A percentile compares a stretch with the other conserved stretches of the same genome.
These are phyloP conservation scores for Silvanus unidentatus DNA, from an alignment of 2,888 invertebrate genomes.

Conservation along the genomic window DNA sequence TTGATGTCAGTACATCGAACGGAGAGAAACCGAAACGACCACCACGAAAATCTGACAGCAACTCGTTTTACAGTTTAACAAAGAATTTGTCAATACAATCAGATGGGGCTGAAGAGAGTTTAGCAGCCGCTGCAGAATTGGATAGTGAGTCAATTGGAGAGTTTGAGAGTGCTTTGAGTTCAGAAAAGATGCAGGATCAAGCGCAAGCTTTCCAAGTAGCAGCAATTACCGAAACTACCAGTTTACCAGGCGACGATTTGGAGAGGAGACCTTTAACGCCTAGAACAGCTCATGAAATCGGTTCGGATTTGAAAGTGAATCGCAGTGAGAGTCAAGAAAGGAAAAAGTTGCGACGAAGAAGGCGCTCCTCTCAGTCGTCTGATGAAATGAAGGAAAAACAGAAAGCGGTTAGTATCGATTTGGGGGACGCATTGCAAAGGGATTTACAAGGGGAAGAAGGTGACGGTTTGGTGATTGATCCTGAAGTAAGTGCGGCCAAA, in stretches of 20 bases:
- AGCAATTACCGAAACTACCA: slow-evolving; percentile 44
- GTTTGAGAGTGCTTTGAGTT: slow-evolving; percentile 62
- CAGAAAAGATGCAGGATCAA: slow-evolving; percentile 38
- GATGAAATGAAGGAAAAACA: slow-evolving; percentile 47
- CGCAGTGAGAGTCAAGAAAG: slow-evolving; percentile 47
- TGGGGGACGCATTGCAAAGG: slow-evolving; percentile 43
- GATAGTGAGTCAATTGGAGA: slow-evolving; percentile 59
- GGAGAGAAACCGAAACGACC: slow-evolving; percentile 57
- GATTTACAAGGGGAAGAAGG: slow-evolving; percentile 55
- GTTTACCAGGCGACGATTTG: slow-evolving; percentile 40
- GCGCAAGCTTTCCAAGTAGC: slow-evolving; percentile 42
- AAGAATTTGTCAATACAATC: slow-evolving; percentile 57
- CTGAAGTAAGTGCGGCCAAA: slow-evolving; percentile 45
- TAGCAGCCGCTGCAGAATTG: slow-evolving; percentile 50
- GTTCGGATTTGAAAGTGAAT: slow-evolving; percentile 43
- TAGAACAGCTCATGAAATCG: slow-evolving; percentile 44
- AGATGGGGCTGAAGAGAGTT: slow-evolving; percentile 46
- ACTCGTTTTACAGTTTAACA: slow-evolving; percentile 58
- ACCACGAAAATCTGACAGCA: slow-evolving; percentile 61
- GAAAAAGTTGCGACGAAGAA: slow-evolving; percentile 36
- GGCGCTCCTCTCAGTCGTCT: slow-evolving; percentile 38
- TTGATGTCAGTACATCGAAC: slow-evolving; percentile 44
- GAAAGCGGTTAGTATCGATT: slow-evolving; percentile 39
- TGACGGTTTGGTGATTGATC: slow-evolving; percentile 53
- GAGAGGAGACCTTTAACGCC: slow-evolving; percentile 38